Percentiles rank a stretch among this genome's conserved stretches.
Evolutionary conservation across 2,113 vertebrate species (phyloP).

Genomic region (Mesocricetus auratus): DNA sequence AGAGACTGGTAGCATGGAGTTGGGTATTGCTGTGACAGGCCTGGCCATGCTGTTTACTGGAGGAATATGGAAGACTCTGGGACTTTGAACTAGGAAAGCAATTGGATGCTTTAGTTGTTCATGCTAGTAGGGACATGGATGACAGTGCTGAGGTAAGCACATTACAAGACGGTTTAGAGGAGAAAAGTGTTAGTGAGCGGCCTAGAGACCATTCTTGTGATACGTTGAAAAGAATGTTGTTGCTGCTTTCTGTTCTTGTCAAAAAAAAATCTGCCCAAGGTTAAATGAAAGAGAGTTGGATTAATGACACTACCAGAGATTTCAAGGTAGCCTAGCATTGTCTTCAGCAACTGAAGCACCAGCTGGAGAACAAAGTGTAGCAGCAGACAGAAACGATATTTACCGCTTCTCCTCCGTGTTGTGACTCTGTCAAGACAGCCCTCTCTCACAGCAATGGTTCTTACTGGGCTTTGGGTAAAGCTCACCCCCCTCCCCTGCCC

Average conservation of each 20-base stretch:
- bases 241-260: not conserved
- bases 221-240: not conserved
- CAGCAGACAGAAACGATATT: not conserved
- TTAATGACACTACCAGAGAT: not conserved
- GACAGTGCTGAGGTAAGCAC: not conserved
- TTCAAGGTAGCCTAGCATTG: not conserved
- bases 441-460: not conserved
- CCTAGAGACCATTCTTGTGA: not conserved
- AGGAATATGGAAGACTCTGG: not conserved
- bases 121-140: not conserved
- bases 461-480: not conserved
- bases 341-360: not conserved
- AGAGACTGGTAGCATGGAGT: not conserved
- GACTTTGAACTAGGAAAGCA: not conserved
- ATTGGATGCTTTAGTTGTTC: not conserved
- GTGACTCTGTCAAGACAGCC: not conserved
- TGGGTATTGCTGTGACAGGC: not conserved
- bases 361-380: not conserved
- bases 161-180: not conserved
- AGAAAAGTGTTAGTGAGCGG: not conserved
- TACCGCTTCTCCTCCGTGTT: not conserved
- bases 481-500: not conserved
- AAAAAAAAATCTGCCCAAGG: not conserved
- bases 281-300: not conserved
- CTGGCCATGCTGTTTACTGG: not conserved